These are phyloP conservation scores for Lasioglossum morio DNA, from an alignment of 2,888 invertebrate genomes.

Conservation along the genomic window DNA sequence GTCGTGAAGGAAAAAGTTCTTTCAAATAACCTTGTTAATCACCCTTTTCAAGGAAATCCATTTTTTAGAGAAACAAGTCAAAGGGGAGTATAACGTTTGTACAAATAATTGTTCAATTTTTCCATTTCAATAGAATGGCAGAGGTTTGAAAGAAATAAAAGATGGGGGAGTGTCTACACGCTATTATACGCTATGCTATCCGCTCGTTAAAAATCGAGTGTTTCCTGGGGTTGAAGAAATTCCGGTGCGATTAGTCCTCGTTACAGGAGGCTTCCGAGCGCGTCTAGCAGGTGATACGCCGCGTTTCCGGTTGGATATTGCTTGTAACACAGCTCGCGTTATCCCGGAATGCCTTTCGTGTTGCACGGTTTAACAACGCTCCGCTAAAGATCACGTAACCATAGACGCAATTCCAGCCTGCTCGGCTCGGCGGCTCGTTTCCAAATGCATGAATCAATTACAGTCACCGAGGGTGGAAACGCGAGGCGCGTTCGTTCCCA, in stretches of 20 bases:
- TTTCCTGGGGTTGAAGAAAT: neutral
- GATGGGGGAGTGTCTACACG: neutral
- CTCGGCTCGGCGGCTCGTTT: neutral
- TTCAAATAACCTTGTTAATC: too few species aligned
- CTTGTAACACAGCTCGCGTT: constrained; percentile 29
- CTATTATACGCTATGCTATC: neutral
- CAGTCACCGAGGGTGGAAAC: neutral
- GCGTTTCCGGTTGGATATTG: constrained; percentile 15
- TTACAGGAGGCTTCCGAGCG: neutral
- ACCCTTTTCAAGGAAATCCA: too few species aligned
- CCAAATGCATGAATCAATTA: constrained; percentile 44
- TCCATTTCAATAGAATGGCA: too few species aligned
- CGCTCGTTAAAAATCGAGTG: neutral
- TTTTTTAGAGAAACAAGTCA: too few species aligned
- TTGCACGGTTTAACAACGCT: neutral
- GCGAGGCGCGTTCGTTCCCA: constrained; percentile 7
- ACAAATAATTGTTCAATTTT: too few species aligned
- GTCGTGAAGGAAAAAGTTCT: too few species aligned
- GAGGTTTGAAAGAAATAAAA: neutral
- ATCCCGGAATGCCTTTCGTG: constrained; percentile 25
- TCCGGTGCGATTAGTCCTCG: neutral
- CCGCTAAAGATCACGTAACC: constrained; percentile 31
- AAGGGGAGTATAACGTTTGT: too few species aligned
- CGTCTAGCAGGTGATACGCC: neutral
- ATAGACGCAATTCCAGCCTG: constrained; percentile 17